These are phyloP conservation scores for Limnephilus auricula DNA, from an alignment of 2,888 invertebrate species.

Conservation along the genomic window DNA sequence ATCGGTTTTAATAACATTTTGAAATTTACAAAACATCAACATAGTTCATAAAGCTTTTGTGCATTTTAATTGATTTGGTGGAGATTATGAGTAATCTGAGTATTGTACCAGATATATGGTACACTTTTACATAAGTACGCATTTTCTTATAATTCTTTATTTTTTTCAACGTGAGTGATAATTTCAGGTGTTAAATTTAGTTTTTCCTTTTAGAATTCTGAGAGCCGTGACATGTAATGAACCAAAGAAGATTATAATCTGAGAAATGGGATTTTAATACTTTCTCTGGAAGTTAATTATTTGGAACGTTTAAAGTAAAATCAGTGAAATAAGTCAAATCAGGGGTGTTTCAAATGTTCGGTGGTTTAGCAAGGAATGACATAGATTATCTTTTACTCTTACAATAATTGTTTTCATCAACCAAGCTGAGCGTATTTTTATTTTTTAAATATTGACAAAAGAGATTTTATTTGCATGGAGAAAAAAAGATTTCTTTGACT, in stretches of 20 bases:
- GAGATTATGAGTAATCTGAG: no score
- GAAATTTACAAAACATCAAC: no score
- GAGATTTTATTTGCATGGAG: no score
- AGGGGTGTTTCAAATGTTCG: not conserved
- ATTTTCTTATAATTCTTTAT: no score
- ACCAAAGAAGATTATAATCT: not conserved
- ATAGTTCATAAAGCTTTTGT: no score
- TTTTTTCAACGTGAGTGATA: not conserved
- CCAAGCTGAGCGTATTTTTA: not conserved
- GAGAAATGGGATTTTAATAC: not conserved
- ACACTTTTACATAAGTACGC: no score
- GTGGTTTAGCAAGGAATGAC: not conserved
- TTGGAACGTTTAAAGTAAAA: not conserved
- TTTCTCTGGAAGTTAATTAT: not conserved
- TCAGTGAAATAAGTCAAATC: not conserved
- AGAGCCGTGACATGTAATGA: not conserved
- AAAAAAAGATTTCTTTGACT: no score
- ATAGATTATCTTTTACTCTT: not conserved
- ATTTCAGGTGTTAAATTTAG: not conserved
- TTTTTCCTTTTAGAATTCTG: no score
- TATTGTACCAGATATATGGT: no score
- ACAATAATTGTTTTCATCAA: not conserved
- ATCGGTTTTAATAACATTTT: no score
- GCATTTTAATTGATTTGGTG: no score
- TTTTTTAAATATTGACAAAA: not conserved